Evolutionary conservation across 1,140 invertebrate species (phyloP), one percentile per base, ranked within the genome.

Genomic region (Drosophila quadrilineata): DNA sequence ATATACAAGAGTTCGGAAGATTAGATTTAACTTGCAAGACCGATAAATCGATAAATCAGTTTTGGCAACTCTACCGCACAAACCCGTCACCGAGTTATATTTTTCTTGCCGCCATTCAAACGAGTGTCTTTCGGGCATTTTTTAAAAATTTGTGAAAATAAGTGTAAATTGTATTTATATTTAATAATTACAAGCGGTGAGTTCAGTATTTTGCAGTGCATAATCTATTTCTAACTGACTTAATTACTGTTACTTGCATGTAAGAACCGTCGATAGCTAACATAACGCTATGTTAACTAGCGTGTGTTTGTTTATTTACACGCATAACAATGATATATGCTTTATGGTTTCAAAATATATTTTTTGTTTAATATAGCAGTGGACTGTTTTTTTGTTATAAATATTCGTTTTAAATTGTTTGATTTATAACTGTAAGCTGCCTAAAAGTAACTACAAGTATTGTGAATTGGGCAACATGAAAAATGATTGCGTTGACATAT

Each of bases 31-130:
- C 10, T 24, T 17, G n/a, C n/a, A 12, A n/a, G 17, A 12, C 31
- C 56, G 63, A 66, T 66, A 29, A 41, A 9, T 46, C 46, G 63
- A 66, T 60, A 3, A 2, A 29, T 8, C 3, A 4, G 22, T 3
- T 10, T 28, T 50, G 3, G 29, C 63, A 66, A 66, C 63, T n/a
- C 56, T 66, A n/a, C 24, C 45, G n/a, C 46, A 31, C 10, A 60
- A 46, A 66, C 63, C 60, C 63, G 46, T 66, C 38, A 40, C 63
- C 60, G 56, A n/a, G n/a, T 16, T 66, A 52, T 66, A 60, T 54
- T 65, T 52, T 66, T 66, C 63, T 66, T 52, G 63, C 63, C 63
- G 59, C 58, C 65, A 68, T 68, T 68, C 65, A 68, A 68, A 68
- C 56, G 65, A 54, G 50, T 64, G 59, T 68, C 49, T 68, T 62